phyloP scores from a whole-genome alignment of 1,140 invertebrate species.

The Lepidostoma basale region DNA sequence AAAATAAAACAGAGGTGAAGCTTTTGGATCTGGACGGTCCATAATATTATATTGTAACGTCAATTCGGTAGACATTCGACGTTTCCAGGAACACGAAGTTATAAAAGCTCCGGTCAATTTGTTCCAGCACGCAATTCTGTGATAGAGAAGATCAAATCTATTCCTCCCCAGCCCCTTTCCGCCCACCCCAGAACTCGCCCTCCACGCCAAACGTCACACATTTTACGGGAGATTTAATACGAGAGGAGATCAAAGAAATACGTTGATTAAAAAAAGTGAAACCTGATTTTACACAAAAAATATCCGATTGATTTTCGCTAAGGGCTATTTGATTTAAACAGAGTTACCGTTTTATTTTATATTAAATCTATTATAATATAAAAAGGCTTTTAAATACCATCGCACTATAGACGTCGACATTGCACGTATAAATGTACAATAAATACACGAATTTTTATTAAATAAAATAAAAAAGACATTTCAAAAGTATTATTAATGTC shows the following conservation, averaged over 20 bases:
- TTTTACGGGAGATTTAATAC: not conserved
- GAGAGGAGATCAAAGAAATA: not conserved
- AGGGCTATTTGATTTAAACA: not conserved
- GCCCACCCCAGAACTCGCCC: too few relatives aligned
- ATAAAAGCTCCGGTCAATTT: slow-evolving; percentile 19
- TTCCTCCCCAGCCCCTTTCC: not conserved
- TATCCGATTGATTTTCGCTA: not conserved
- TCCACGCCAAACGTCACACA: too few relatives aligned
- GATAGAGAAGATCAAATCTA: slow-evolving; percentile 4
- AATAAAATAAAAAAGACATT: too few relatives aligned
- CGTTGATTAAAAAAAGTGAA: not conserved
- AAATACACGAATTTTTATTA: too few relatives aligned
- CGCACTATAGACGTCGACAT: too few relatives aligned
- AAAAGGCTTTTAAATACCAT: too few relatives aligned
- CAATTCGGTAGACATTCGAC: slow-evolving; percentile 5
- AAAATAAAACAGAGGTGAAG: too few relatives aligned
- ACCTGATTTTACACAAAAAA: not conserved
- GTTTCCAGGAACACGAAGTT: slow-evolving; percentile 9
- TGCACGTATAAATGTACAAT: too few relatives aligned
- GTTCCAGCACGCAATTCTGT: not conserved
- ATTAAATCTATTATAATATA: too few relatives aligned
- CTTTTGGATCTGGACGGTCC: too few relatives aligned
- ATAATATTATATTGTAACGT: slow-evolving; percentile 11
- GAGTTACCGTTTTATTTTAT: too few relatives aligned
- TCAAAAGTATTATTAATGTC: too few relatives aligned